Base-by-base conservation (phyloP, 2,113 vertebrate genomes). In the Ramphastos sulfuratus region DNA sequence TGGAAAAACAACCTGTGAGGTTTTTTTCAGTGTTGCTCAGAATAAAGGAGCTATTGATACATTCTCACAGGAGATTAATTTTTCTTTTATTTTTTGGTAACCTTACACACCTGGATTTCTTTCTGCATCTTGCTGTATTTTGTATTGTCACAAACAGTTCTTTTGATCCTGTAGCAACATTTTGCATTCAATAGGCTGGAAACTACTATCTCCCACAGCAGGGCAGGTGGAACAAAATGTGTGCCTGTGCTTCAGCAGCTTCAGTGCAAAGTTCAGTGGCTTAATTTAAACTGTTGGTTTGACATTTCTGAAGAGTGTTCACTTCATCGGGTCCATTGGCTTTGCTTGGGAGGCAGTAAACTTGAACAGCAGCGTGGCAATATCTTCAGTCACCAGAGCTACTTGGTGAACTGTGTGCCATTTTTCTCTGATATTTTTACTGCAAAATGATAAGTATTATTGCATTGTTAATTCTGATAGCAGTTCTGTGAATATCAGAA, bases 231-330 rank as follows among this genome's bases (percentile, higher is more conserved):
- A 96, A 79, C 0, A 0, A 89, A 75, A n/a, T 56, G 27, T 50
- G 35, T 92, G 78, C 71, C 28, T 72, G 78, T 0, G 14, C 89
- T 95, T 87, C 93, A 87, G n/a, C 87, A 85, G 21, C 75, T 73
- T 65, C 0, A 73, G 85, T 44, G 61, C 77, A 54, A 84, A 93
- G 89, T 94, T 93, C 91, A 92, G 70, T 0, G 0, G 37, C 85
- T 85, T 87, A 82, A 91, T 91, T 94, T 94, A 87, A 91, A 55
- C 65, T 39, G 18, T 69, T 73, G 82, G 52, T 52, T 89, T 96
- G 93, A 85, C 67, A 66, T 94, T 95, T 95, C 64, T 95, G 79
- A 89, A 85, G 73, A 85, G 63, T 1, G 10, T 54, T 93, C 74
- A 17, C 82, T 78, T 48, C 66, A 65, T 91, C 60, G 85, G 71